phyloP scores from a whole-genome alignment of 2,113 vertebrate species.

The Siphamia tubifer region DNA sequence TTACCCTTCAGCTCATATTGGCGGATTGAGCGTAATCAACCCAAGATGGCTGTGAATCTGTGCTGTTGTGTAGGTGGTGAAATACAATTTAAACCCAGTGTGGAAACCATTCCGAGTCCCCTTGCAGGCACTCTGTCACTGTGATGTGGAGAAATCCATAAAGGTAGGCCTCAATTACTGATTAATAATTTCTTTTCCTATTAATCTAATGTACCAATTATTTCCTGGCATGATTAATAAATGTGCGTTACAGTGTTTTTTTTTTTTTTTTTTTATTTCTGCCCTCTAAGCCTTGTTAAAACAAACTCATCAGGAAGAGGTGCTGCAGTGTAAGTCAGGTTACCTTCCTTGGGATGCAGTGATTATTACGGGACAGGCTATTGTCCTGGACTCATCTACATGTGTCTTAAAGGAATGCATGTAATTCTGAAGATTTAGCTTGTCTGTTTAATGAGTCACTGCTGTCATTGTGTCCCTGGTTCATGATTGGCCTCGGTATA shows the following conservation, averaged over 20 bases:
- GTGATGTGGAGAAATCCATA: conserved; percentile 91
- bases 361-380: conserved; percentile 13
- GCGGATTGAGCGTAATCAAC: too few species aligned
- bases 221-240: not conserved
- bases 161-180: conserved; percentile 75
- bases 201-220: not conserved
- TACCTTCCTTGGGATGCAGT: conserved; percentile 28
- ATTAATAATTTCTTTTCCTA: not conserved
- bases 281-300: conserved; percentile 46
- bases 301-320: conserved; percentile 64
- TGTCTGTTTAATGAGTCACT: not conserved
- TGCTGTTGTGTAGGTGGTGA: conserved; percentile 84
- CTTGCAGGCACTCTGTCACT: conserved; percentile 90
- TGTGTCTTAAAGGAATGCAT: conserved; percentile 25
- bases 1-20: too few species aligned
- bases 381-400: conserved; percentile 31
- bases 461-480: not conserved
- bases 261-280: conserved; percentile 25
- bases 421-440: not conserved
- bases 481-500: not conserved
- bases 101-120: conserved; percentile 93
- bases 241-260: conserved; percentile 19
- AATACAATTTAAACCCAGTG: conserved; percentile 91
- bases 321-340: conserved; percentile 61
- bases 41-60: not conserved